A percentile compares a stretch with the other conserved stretches of the same genome.
Conservation (phyloP, 2,797 vertebrate species). For the Dallia pectoralis region DNA sequence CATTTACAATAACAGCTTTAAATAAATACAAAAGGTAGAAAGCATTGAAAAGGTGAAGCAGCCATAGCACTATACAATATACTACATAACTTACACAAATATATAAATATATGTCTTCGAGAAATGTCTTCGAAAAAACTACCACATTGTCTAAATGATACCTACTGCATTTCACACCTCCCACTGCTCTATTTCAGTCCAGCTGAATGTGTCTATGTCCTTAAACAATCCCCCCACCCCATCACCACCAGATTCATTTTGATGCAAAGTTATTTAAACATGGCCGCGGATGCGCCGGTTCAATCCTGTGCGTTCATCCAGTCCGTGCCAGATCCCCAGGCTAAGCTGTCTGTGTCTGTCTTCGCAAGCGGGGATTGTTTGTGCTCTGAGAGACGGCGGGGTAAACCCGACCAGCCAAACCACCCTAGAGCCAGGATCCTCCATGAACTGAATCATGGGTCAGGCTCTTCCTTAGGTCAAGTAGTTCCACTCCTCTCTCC, state of each 20-base stretch:
- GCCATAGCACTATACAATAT: constrained; percentile 17
- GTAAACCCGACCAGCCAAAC: constrained; percentile 45
- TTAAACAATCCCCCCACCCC: neutral
- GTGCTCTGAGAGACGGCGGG: constrained; percentile 34
- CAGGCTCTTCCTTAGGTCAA: constrained; percentile 64
- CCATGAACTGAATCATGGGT: constrained; percentile 62
- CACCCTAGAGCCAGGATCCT: constrained; percentile 56
- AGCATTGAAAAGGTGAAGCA: constrained; percentile 20
- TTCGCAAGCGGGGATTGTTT: constrained; percentile 50
- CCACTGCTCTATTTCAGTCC: neutral
- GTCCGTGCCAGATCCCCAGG: constrained; percentile 47
- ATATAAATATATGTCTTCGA: too few species aligned
- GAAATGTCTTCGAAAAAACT: constrained; percentile 22
- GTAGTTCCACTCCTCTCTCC: constrained; percentile 45
- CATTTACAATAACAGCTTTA: constrained; percentile 54
- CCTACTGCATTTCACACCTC: constrained; percentile 5
- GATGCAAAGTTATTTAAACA: constrained; percentile 60
- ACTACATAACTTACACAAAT: constrained; percentile 32
- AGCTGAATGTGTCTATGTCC: neutral
- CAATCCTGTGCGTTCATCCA: constrained; percentile 30
- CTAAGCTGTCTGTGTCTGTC: constrained; percentile 59
- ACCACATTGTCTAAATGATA: constrained; percentile 4
- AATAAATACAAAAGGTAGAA: constrained; percentile 56
- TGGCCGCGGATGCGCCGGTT: constrained; percentile 39
- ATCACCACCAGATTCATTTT: constrained; percentile 54